Conservation (phyloP, 1,140 invertebrate genomes). For the Radopholus similis region DNA sequence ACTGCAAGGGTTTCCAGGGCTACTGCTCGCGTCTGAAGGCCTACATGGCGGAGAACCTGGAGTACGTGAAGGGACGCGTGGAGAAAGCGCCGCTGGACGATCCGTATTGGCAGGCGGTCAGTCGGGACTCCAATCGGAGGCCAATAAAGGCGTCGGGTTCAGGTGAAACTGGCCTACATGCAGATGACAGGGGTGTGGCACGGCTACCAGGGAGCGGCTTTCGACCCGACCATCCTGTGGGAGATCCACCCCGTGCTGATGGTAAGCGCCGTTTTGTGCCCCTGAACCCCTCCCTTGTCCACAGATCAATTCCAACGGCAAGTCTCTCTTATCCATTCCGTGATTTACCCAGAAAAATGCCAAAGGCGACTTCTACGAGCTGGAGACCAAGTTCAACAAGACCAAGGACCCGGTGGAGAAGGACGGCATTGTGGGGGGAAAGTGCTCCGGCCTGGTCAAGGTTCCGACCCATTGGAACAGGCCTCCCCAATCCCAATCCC, state of each 20-base stretch:
- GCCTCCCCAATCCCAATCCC: no score
- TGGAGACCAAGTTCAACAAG: constrained; percentile 64
- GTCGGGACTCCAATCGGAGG: not conserved
- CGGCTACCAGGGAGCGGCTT: constrained; percentile 60
- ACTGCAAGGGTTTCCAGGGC: constrained; percentile 52
- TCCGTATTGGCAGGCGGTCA: constrained; percentile 51
- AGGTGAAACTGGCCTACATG: constrained; percentile 63
- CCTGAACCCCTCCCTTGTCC: no score
- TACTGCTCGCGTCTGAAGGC: constrained; percentile 46
- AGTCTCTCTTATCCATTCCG: no score
- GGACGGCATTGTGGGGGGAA: constrained; percentile 60
- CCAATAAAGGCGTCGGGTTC: constrained; percentile 17
- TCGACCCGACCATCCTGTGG: constrained; percentile 29
- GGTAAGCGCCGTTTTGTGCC: no score
- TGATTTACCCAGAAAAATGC: constrained; percentile 65
- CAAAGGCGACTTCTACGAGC: constrained; percentile 73
- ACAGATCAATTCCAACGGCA: no score
- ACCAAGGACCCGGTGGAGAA: constrained; percentile 44
- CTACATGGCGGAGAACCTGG: constrained; percentile 47
- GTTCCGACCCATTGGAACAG: constrained; percentile 49
- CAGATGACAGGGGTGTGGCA: constrained; percentile 64
- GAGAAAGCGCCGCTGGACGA: constrained; percentile 48
- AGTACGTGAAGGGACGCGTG: constrained; percentile 45
- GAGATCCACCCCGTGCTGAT: constrained; percentile 64
- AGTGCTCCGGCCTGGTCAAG: constrained; percentile 69